Conservation (phyloP, 2,797 vertebrate species). For the Holocentrus rufus region DNA sequence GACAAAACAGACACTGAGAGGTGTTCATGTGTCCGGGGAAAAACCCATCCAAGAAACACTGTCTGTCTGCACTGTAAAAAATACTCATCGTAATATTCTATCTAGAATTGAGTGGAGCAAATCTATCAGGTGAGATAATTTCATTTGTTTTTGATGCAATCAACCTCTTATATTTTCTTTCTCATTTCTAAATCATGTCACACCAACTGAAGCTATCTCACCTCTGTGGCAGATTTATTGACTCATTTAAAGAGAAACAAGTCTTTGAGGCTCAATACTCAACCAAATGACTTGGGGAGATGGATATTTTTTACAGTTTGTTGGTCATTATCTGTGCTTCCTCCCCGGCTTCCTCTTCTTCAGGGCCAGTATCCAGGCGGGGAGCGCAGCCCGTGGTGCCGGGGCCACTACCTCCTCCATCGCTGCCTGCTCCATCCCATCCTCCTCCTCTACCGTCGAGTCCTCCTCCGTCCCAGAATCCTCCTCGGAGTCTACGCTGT, state of each 20-base stretch:
- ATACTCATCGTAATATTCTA: not conserved
- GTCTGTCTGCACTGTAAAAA: not conserved
- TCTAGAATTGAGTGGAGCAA: no score
- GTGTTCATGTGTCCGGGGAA: conserved; percentile 15
- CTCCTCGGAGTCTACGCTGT: conserved; percentile 53
- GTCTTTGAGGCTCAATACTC: not conserved
- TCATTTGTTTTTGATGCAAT: no score
- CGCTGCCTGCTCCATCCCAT: conserved; percentile 30
- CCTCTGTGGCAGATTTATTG: not conserved
- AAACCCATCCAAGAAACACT: not conserved
- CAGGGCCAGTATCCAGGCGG: conserved; percentile 79
- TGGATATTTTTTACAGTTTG: not conserved
- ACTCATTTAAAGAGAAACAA: not conserved
- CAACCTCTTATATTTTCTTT: no score
- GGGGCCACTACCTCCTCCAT: conserved; percentile 38
- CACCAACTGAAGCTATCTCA: no score
- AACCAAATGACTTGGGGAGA: no score
- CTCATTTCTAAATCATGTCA: no score
- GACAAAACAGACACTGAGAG: not conserved
- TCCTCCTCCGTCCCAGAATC: conserved; percentile 62
- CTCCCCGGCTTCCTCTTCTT: conserved; percentile 71
- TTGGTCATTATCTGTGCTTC: conserved; percentile 59
- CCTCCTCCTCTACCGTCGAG: conserved; percentile 56
- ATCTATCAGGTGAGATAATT: no score
- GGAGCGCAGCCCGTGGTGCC: conserved; percentile 54